Percentiles rank a stretch among this genome's conserved stretches.
Conservation (phyloP, 2,797 vertebrate species). For the Geotrypetes seraphini region DNA sequence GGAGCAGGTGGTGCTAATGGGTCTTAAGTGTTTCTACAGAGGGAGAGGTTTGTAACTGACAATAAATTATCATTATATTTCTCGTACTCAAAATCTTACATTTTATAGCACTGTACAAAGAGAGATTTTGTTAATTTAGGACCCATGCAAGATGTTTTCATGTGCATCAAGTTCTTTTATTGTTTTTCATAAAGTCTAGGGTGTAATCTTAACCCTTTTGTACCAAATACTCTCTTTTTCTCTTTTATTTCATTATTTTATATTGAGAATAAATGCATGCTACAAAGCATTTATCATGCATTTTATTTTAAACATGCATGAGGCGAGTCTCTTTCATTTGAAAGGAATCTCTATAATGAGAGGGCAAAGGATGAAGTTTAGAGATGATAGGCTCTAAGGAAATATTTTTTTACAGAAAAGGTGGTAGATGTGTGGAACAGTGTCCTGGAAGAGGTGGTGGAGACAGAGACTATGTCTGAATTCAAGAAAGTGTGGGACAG, state of each 20-base stretch:
- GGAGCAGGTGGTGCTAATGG: conserved; percentile 36
- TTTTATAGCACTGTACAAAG: conserved; percentile 2
- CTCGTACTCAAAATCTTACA: conserved; percentile 6
- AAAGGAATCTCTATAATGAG: no score
- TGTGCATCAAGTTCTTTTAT: conserved; percentile 11
- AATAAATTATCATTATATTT: conserved; percentile 30
- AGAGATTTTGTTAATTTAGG: conserved; percentile 8
- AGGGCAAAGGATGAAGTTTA: no score
- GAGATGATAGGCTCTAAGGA: no score
- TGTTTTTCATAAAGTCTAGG: conserved; percentile 10
- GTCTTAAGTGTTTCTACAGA: conserved; percentile 28
- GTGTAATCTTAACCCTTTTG: background rate
- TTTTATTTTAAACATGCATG: no score
- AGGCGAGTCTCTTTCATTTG: no score
- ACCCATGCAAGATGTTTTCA: conserved; percentile 8
- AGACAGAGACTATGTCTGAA: no score
- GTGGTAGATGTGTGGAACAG: no score
- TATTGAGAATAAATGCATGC: background rate
- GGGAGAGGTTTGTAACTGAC: conserved; percentile 15
- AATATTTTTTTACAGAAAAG: no score
- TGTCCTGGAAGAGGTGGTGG: no score
- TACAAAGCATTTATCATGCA: no score
- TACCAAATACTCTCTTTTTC: background rate
- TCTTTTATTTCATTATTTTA: accelerated
- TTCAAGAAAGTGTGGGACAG: no score